These are phyloP conservation scores for Chaetodon trifascialis DNA, from an alignment of 2,113 vertebrate genomes.

Conservation along the genomic window DNA sequence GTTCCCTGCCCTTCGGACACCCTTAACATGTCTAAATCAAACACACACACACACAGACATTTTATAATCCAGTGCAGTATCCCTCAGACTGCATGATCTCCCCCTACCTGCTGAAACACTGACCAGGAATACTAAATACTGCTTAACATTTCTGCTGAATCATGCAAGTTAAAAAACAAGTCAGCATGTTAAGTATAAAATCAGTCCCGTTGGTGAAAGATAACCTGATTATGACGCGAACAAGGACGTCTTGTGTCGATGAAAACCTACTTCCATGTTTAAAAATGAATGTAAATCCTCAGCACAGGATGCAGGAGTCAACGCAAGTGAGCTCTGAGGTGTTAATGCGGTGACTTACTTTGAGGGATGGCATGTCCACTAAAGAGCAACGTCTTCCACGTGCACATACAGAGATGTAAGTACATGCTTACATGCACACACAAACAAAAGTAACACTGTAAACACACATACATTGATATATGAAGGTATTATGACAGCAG, in stretches of 20 bases:
- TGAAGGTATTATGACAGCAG: conserved; percentile 66
- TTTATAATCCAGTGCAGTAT: conserved; percentile 54
- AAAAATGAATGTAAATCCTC: not conserved
- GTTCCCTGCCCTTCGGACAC: conserved; percentile 91
- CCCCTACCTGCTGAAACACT: not conserved
- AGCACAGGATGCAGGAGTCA: conserved; percentile 17
- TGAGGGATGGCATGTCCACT: conserved; percentile 40
- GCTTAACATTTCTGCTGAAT: conserved; percentile 6
- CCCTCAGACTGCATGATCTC: conserved; percentile 19
- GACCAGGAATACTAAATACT: conserved; percentile 5
- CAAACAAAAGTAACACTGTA: not conserved
- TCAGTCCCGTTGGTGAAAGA: not conserved
- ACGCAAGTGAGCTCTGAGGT: not conserved
- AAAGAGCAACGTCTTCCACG: conserved; percentile 30
- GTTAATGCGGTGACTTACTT: conserved; percentile 27
- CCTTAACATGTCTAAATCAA: conserved; percentile 93
- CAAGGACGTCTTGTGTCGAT: not conserved
- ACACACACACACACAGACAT: conserved; percentile 73
- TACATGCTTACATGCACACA: conserved; percentile 69
- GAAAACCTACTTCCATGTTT: conserved; percentile 16
- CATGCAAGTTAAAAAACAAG: not conserved
- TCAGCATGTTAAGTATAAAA: not conserved
- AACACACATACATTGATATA: conserved; percentile 60
- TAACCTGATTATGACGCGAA: not conserved
- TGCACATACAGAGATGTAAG: conserved; percentile 51